phyloP scores from a whole-genome alignment of 2,888 invertebrate species.

The Perithous albicinctus region DNA sequence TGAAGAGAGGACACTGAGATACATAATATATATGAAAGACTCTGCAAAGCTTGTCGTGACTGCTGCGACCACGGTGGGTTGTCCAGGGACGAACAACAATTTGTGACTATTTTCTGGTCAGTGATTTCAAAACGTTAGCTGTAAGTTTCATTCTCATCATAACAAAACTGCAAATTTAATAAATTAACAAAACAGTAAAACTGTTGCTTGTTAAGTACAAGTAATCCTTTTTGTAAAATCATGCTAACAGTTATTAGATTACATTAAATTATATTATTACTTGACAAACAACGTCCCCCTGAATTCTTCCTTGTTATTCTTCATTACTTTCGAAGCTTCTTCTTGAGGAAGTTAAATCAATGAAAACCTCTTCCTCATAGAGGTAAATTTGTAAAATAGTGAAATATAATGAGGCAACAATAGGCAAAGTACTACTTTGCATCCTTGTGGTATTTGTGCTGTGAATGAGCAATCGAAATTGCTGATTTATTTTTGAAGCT shows the following conservation, averaged over 20 bases:
- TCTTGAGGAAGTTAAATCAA: too few relatives aligned
- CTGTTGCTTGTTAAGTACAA: too few relatives aligned
- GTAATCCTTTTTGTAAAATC: too few relatives aligned
- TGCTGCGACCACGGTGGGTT: constrained; percentile 30
- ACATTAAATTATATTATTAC: too few relatives aligned
- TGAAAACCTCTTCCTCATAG: too few relatives aligned
- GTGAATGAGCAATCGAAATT: neutral
- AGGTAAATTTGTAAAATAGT: too few relatives aligned
- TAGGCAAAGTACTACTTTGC: too few relatives aligned
- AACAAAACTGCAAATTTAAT: neutral
- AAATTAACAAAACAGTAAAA: neutral
- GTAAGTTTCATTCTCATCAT: neutral
- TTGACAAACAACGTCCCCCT: too few relatives aligned
- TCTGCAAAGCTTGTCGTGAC: constrained; percentile 7
- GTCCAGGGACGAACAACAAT: constrained; percentile 16
- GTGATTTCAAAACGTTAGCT: constrained; percentile 8
- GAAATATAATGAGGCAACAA: too few relatives aligned
- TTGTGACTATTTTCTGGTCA: constrained; percentile 58
- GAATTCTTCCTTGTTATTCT: too few relatives aligned
- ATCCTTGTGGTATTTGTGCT: neutral
- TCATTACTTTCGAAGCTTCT: too few relatives aligned
- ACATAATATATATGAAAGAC: neutral
- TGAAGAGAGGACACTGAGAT: constrained; percentile 5
- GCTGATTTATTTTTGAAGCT: neutral
- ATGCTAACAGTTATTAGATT: too few relatives aligned